These are phyloP conservation scores for Cranoglanis bouderius DNA, from an alignment of 2,113 vertebrate species.

Conservation along the genomic window DNA sequence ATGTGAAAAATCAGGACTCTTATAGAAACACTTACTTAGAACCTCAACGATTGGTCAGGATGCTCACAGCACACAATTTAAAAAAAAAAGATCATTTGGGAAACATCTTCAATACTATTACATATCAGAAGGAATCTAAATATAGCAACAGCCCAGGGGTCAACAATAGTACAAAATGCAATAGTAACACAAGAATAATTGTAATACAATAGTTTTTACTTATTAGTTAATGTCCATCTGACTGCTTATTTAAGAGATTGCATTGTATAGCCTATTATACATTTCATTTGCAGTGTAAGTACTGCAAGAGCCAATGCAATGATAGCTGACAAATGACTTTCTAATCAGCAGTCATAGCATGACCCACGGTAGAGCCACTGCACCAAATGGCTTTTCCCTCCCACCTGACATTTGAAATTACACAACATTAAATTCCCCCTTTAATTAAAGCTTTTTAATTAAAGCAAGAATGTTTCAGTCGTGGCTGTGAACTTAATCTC, in stretches of 20 bases:
- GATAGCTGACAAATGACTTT: neutral
- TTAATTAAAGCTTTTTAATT: slow-evolving; percentile 35
- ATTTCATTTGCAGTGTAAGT: neutral
- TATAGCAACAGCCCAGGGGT: neutral
- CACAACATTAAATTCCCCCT: slow-evolving; percentile 19
- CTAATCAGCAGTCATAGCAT: neutral
- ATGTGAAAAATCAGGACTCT: neutral
- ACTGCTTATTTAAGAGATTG: neutral
- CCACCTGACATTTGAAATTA: slow-evolving; percentile 2
- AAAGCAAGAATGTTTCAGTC: slow-evolving; percentile 24
- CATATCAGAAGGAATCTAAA: neutral
- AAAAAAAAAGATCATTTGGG: neutral
- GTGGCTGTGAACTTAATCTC: slow-evolving; percentile 15
- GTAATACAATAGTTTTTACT: neutral
- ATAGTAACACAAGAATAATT: neutral
- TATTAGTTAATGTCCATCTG: neutral
- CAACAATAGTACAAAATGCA: neutral
- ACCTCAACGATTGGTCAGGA: neutral
- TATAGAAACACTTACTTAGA: neutral
- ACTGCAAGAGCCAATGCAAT: neutral
- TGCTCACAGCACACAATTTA: neutral
- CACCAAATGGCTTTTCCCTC: slow-evolving; percentile 15
- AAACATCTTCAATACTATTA: neutral
- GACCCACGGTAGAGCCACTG: neutral
- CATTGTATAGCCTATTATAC: neutral